Evolutionary conservation across 1,140 invertebrate genomes (phyloP), one percentile per base, ranked within the genome.

Genomic region (Heliconius melpomene): DNA sequence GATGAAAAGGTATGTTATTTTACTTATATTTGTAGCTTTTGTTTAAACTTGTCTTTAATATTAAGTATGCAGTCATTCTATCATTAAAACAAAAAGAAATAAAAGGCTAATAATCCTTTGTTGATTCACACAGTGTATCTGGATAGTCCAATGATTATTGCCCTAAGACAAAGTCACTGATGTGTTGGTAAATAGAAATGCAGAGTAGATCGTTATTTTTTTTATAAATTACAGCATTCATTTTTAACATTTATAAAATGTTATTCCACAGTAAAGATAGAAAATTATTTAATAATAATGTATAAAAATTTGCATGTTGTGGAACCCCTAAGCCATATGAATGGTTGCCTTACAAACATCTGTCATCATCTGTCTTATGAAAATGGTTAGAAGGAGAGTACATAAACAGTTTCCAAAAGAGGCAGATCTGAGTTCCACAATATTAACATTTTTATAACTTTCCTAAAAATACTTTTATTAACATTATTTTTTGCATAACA

Each of bases 1-100:
- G 98, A 98, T 92, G 97, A 98, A 87, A 98, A 98, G 97, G 97
- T 98, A 96, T 96, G 96, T 90, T 57, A 40, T 8, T 52, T 36
- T 29, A 40, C 36, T 50, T 80, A 72, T 70, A 76, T 74, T 80
- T 75, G n/a, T 77, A 75, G 76, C 78, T 82, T 66, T 82, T 83
- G 54, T 79, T 85, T 23, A 80, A 76, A 83, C 81, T 79, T 72
- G 79, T 72, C 72, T 79, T 77, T 82, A 74, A 86, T 79, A 79
- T 88, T 84, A 82, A 80, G 79, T 83, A 84, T 83, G 77, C 83
- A 50, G 60, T 86, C 81, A 80, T 78, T 86, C 80, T 60, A 77
- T 74, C 81, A 80, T 72, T 40, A 77, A 82, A 70, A 80, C 23
- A 60, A 23, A 66, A 82, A 77, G 32, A 32, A 80, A 72, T 60